Conservation (phyloP, 2,113 vertebrate species). For the Onychorhynchus coronatus region DNA sequence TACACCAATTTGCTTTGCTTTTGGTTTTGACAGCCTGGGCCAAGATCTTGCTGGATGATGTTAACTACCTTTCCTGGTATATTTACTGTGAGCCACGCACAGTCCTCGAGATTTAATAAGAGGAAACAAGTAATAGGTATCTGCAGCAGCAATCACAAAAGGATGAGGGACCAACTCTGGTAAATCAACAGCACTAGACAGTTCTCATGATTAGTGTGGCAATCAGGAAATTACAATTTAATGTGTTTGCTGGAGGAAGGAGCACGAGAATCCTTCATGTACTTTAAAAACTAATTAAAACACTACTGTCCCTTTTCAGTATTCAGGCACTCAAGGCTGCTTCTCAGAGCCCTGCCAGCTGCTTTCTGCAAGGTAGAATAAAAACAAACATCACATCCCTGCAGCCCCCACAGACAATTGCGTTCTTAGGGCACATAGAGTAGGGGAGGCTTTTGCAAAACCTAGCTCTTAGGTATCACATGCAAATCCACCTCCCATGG, state of each 20-base stretch:
- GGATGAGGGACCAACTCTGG: slow-evolving; percentile 10
- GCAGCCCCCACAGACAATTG: neutral
- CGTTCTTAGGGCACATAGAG: neutral
- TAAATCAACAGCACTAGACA: slow-evolving; percentile 40
- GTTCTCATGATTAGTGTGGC: slow-evolving; percentile 45
- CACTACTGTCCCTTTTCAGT: slow-evolving; percentile 36
- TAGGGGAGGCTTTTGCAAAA: neutral
- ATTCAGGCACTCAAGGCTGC: slow-evolving; percentile 12
- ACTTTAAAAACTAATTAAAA: slow-evolving; percentile 50
- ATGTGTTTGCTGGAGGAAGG: slow-evolving; percentile 62
- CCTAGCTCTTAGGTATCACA: neutral
- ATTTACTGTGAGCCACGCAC: neutral
- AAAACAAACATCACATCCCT: neutral
- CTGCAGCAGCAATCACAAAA: slow-evolving; percentile 24
- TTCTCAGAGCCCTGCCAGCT: slow-evolving; percentile 8
- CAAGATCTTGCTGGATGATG: neutral
- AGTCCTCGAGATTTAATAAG: neutral
- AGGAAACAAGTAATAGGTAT: slow-evolving; percentile 46
- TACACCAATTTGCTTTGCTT: neutral
- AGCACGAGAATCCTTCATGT: slow-evolving; percentile 47
- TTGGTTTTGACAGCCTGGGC: neutral
- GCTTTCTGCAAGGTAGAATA: neutral
- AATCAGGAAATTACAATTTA: slow-evolving; percentile 59
- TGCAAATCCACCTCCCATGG: neutral
- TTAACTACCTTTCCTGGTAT: neutral